phyloP scores from a whole-genome alignment of 2,888 invertebrate genomes.

The Plagodis dolabraria region DNA sequence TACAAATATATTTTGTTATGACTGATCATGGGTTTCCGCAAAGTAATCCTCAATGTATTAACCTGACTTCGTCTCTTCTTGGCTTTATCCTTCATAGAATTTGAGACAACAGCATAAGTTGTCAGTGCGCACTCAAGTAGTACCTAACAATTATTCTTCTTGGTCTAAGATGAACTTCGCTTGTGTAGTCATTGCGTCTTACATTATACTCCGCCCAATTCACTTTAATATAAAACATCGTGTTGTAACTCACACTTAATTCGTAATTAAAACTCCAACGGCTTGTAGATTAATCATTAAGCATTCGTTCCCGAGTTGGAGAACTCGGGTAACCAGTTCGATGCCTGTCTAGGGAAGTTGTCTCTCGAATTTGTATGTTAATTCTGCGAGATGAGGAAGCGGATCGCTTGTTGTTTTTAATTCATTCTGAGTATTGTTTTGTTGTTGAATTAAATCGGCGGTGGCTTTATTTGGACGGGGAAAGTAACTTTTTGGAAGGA shows the following conservation, averaged over 20 bases:
- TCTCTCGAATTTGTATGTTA: conserved; percentile 65
- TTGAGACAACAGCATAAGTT: too few relatives aligned
- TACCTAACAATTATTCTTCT: too few relatives aligned
- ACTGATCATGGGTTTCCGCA: too few relatives aligned
- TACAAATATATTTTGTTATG: too few relatives aligned
- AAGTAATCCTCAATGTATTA: too few relatives aligned
- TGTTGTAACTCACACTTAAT: conserved; percentile 29
- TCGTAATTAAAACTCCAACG: conserved; percentile 48
- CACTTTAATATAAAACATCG: conserved; percentile 22
- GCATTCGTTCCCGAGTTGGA: conserved; percentile 46
- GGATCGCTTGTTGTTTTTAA: conserved; percentile 55
- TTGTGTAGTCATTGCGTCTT: too few relatives aligned
- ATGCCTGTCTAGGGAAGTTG: conserved; percentile 54
- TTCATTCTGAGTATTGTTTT: conserved; percentile 32
- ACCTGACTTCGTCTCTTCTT: too few relatives aligned
- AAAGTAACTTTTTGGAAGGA: conserved; percentile 17
- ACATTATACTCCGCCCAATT: conserved; percentile 11
- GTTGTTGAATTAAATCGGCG: conserved; percentile 24
- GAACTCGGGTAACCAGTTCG: conserved; percentile 58
- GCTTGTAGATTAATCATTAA: conserved; percentile 58
- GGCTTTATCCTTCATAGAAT: too few relatives aligned
- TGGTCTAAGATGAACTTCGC: too few relatives aligned
- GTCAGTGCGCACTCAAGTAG: too few relatives aligned
- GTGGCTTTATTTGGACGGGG: conserved; percentile 1
- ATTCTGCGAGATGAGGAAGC: conserved; percentile 45